These are phyloP conservation scores for Resseliella maxima DNA, from an alignment of 2,888 invertebrate genomes.

Conservation along the genomic window DNA sequence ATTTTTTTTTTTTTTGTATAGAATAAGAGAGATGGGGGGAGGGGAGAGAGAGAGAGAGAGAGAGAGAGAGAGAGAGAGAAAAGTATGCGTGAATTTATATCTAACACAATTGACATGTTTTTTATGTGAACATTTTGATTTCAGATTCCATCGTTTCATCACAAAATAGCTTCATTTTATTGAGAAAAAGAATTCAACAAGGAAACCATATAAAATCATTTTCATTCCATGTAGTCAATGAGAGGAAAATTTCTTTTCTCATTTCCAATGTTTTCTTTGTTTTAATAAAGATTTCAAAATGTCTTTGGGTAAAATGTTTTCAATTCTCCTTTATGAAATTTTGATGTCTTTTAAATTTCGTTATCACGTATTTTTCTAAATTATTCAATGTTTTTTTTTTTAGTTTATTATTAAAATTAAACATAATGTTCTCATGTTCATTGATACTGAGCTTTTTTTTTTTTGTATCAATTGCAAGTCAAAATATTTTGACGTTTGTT, in stretches of 20 bases:
- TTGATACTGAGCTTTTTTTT: no score
- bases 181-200: conserved; percentile 12
- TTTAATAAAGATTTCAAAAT: conserved; percentile 21
- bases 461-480: no score
- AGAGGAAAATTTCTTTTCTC: not conserved
- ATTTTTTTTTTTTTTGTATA: not conserved
- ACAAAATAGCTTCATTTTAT: not conserved
- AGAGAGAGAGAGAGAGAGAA: not conserved
- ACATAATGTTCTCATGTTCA: no score
- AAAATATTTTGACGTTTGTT: no score
- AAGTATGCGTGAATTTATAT: not conserved
- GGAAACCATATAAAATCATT: conserved; percentile 2
- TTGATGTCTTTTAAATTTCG: not conserved
- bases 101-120: not conserved
- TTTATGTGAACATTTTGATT: no score
- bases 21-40: no score
- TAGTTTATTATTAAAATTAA: no score
- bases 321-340: not conserved
- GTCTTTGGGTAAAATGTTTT: not conserved
- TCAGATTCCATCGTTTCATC: no score
- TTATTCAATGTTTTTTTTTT: not conserved
- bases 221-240: not conserved
- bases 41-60: no score
- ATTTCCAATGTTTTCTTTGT: not conserved
- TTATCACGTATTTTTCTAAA: not conserved